Evolutionary conservation across 1,140 invertebrate species (phyloP), one percentile per base, ranked within the genome.

Genomic region (Latrodectus geometricus): DNA sequence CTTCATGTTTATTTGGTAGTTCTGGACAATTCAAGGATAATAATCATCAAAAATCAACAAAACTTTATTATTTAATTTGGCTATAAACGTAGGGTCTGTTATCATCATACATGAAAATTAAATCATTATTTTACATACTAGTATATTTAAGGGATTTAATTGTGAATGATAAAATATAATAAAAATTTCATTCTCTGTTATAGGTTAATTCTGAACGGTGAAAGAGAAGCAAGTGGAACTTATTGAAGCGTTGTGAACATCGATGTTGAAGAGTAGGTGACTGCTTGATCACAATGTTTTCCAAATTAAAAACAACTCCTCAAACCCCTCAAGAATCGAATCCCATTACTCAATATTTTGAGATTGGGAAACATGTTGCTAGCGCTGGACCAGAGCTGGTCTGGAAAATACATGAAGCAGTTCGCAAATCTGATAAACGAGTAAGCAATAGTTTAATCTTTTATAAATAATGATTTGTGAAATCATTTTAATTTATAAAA

Each of bases 381-480:
- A 96, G 94, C 81, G 97, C 96, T 23, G 97, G 97, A 0, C 97
- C 97, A 0, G 96, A 97, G 90, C 93, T 96, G 86, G 94, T 96
- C 11, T 99, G 97, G 97, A 95, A 95, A 89, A 96, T 98, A 86
- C 95, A 97, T 90, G 97, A 99, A 89, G 97, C 95, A 0, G 95
- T 95, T 89, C 92, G 96, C 82, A 97, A 97, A 91, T 95, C 94
- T 75, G 97, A 98, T 89, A 95, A 95, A 88, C 97, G 96, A 95
- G 97, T 98, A 92, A 93, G 93, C 91, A 12, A 15, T 9, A 9
- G n/a, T 21, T 56, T 21, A 17, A 23, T 76, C 20, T 17, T 76
- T 56, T 76, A n/a, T 21, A 21, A 14, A 14, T 61, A 61, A 8
- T 61, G 17, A 61, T 14, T 35, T 35, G 35, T 3, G 35, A 3